phyloP scores from a whole-genome alignment of 2,113 vertebrate species.

The Sarotherodon lohbergeri region DNA sequence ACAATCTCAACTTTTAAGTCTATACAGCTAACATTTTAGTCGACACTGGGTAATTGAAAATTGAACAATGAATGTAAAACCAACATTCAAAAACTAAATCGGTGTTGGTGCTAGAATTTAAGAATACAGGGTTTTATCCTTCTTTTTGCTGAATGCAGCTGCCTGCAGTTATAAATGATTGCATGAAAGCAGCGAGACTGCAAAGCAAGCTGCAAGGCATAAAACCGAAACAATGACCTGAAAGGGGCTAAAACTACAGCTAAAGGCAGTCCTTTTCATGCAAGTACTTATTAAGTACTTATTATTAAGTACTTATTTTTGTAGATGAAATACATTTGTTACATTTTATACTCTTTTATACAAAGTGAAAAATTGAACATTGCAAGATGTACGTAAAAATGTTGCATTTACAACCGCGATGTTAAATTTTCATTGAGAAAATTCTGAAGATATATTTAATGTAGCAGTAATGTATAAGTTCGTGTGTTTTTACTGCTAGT shows the following conservation, averaged over 20 bases:
- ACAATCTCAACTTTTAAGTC: not conserved
- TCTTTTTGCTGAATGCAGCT: not conserved
- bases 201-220: not conserved
- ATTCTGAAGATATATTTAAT: not conserved
- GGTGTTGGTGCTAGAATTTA: not conserved
- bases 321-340: not conserved
- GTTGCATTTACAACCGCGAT: not conserved
- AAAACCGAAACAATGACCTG: not conserved
- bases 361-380: not conserved
- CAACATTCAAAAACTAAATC: not conserved
- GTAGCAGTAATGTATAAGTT: not conserved
- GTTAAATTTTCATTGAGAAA: not conserved
- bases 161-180: rapidly evolving
- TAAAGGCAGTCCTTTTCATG: not conserved
- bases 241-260: not conserved
- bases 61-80: not conserved
- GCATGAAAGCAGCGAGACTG: not conserved
- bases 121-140: not conserved
- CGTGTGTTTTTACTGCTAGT: not conserved
- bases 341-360: not conserved
- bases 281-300: not conserved
- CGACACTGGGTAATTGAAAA: not conserved
- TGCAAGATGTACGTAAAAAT: not conserved
- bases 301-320: not conserved
- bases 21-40: not conserved